Evolutionary conservation across 92 coral and sea anemone species (phyloP).

Genomic region (Paragorgia papillata): DNA sequence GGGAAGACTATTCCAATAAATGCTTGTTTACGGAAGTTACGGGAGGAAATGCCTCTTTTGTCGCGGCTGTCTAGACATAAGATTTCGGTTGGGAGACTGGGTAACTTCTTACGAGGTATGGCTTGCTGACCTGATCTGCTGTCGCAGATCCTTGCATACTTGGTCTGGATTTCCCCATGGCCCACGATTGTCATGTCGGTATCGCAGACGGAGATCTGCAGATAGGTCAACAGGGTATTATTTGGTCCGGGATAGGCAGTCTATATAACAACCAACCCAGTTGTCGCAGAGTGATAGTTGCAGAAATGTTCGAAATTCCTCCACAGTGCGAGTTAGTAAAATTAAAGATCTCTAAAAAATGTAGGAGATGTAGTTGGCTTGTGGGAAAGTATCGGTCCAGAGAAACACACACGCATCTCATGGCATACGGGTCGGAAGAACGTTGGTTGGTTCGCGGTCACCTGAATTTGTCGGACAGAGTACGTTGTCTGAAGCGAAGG

Average conservation of each 20-base stretch:
- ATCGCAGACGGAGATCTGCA: too few relatives aligned
- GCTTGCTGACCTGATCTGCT: conserved; percentile 52
- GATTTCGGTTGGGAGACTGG: conserved; percentile 42
- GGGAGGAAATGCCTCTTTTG: conserved; percentile 46
- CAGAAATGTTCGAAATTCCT: not conserved
- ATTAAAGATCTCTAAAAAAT: not conserved
- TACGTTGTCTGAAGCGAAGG: conserved; percentile 8
- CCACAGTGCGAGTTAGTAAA: not conserved
- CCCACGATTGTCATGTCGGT: too few relatives aligned
- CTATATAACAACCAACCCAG: too few relatives aligned
- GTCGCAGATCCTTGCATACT: conserved; percentile 49
- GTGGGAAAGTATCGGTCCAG: conserved; percentile 24
- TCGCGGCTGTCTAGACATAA: conserved; percentile 1
- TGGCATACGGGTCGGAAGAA: not conserved
- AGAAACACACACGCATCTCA: not conserved
- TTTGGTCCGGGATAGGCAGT: too few relatives aligned
- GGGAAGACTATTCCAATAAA: conserved; percentile 11
- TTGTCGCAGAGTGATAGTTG: conserved; percentile 6
- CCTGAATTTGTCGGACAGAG: not conserved
- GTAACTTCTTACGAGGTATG: conserved; percentile 42
- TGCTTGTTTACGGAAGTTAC: conserved; percentile 37
- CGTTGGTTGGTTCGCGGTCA: not conserved
- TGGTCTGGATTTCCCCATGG: conserved; percentile 9
- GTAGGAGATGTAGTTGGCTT: not conserved
- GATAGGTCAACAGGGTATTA: too few relatives aligned